These are phyloP conservation scores for Lasioglossum figueresi DNA, from an alignment of 2,888 invertebrate species.

Conservation along the genomic window DNA sequence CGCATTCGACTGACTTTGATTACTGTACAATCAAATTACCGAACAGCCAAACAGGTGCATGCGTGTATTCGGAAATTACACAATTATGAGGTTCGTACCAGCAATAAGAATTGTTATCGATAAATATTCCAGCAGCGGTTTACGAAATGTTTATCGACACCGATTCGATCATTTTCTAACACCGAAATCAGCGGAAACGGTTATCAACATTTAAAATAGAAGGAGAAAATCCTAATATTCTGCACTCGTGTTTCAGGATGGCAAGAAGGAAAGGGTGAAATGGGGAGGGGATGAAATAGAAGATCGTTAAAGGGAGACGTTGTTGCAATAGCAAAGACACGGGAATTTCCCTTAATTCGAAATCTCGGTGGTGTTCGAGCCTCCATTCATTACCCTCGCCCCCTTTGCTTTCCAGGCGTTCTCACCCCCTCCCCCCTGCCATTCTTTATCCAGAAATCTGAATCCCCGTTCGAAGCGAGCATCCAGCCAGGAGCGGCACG, in stretches of 20 bases:
- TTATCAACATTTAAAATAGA: too few relatives aligned
- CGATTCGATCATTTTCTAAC: neutral
- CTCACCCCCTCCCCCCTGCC: constrained; percentile 17
- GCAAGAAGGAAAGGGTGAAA: neutral
- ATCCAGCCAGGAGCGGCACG: constrained; percentile 26
- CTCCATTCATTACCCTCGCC: constrained; percentile 60
- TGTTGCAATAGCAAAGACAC: constrained; percentile 53
- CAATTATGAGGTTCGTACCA: neutral
- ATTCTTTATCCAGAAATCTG: constrained; percentile 67
- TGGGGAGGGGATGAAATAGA: constrained; percentile 10
- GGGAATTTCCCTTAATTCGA: constrained; percentile 58
- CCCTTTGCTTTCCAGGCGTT: neutral
- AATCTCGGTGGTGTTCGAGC: constrained; percentile 54
- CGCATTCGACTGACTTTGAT: neutral
- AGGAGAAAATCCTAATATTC: neutral
- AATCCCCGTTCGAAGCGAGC: constrained; percentile 49
- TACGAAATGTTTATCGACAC: neutral
- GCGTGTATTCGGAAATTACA: neutral
- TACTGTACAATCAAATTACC: neutral
- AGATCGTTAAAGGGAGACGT: constrained; percentile 34
- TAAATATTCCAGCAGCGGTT: neutral
- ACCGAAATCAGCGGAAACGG: neutral
- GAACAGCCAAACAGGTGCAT: neutral
- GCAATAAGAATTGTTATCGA: too few relatives aligned
- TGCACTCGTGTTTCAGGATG: neutral